Evolutionary conservation across 2,888 invertebrate genomes (phyloP), one percentile per base, ranked within the genome.

Genomic region (Fabriciana adippe): DNA sequence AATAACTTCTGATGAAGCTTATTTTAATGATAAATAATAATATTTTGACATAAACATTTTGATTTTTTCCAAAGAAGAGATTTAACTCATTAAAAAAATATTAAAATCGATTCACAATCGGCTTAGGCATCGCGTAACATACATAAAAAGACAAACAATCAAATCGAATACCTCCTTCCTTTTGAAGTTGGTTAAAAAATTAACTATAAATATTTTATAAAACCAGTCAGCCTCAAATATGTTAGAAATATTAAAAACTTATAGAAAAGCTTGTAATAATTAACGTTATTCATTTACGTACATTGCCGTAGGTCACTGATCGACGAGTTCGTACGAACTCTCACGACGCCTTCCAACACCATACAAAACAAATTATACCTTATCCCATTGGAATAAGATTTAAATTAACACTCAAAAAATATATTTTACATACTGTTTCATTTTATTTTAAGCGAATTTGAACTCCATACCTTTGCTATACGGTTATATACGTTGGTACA

Each of bases 301-400:
- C 76, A 79, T 83, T 84, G 78, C 72, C 84, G 80, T 86, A 87
- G 89, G 89, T 89, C 89, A 88, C 80, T 89, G 81, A 73, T 73
- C 79, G 79, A 75, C 81, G 79, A 75, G 55, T 50, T 48, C 50
- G 45, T 47, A 63, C 71, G 69, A 69, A 31, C 48, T 45, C 41
- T 45, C 48, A 64, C 84, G 87, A 79, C 70, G 75, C 67, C 56
- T n/a, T 62, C 78, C 85, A 84, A 85, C 8, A 72, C 73, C 72
- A 72, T 72, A 66, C 81, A 5, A 35, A 53, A 11, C 61, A 18
- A 61, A 61, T 18, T 83, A 83, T 65, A 62, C 62, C 50, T 31
- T 21, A 65, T 6, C 0, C 1, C 4, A 11, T 14, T 16, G 14
- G n/a, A 8, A 57, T 51, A 65, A 50, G 65, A 31, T 18, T 47